Base-by-base conservation (phyloP, 2,888 invertebrate genomes). In the Adineta ricciae region DNA sequence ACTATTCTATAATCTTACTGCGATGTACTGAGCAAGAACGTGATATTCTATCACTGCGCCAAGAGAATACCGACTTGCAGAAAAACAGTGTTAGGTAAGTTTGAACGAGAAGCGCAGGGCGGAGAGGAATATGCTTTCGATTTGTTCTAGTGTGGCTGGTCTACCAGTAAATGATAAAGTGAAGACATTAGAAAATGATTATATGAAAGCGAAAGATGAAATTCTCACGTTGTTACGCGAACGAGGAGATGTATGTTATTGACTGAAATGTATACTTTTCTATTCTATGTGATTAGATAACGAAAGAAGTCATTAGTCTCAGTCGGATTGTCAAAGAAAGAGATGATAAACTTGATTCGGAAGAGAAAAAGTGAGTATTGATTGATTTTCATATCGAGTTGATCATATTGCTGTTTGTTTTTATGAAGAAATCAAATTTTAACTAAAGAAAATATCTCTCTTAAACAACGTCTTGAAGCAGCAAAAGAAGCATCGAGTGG, bases 191-290 rank as follows among this genome's bases (percentile, higher is more conserved):
- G 85, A 85, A n/a, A 36, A 84, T 73, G 50, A 85, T 82, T 83
- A 84, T 41, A 72, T 84, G 46, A 86, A 86, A 83, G 64, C 83
- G 4, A 84, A 86, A 83, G 84, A 83, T 46, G 84, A 73, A 85
- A 52, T 84, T n/a, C 41, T 78, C 41, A 78, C 78, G 41, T 41
- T 78, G n/a, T n/a, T 78, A 78, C 7, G 78, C 24, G 78, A 78
- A 41, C 16, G 78, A 41, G 78, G 78, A 24, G 78, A 78, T 24
- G 78, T 78, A 78, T 38, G n/a, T 64, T 24, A 21, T 27, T n/a
- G 1, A 27, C 4, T 64, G 5, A 8, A 46, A 46, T 46, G n/a
- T n/a, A 46, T 46, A 8, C 46, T 46, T 46, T 46, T 11, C 11
- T 46, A 46, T 46, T 46, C 5, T 46, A 46, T 46, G 11, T 78